A percentile compares a stretch with the other conserved stretches of the same genome.
phyloP scores from a whole-genome alignment of 2,888 invertebrate species.

The Phasia obesa region DNA sequence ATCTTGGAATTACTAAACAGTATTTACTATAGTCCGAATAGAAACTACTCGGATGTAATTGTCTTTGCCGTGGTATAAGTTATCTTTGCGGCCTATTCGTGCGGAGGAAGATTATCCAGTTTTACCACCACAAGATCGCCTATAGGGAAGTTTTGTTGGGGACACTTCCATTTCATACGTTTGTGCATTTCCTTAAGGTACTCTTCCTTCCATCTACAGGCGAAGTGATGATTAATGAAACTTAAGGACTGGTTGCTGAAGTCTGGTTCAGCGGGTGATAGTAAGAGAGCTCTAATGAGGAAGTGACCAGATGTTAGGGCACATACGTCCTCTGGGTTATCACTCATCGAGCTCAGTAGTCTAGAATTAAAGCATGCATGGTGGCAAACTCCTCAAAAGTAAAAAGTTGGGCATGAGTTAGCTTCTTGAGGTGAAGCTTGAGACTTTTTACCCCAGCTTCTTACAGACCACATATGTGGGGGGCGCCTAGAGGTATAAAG shows the following conservation, averaged over 20 bases:
- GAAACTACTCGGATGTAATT: no score
- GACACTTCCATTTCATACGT: neutral
- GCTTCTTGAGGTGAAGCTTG: neutral
- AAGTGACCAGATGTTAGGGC: no score
- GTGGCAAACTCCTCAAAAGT: neutral
- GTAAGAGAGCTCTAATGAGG: no score
- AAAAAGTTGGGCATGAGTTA: neutral
- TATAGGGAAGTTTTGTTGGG: neutral
- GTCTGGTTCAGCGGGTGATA: neutral
- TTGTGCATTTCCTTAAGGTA: slow-evolving; percentile 2
- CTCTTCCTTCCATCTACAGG: neutral
- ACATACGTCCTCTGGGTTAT: no score
- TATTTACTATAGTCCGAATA: no score
- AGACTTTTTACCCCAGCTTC: no score
- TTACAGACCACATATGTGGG: no score
- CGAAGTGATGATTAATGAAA: slow-evolving; percentile 2
- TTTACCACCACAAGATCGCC: neutral
- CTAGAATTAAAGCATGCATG: neutral
- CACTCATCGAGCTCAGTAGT: no score
- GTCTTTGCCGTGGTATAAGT: neutral
- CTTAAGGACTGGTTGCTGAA: neutral
- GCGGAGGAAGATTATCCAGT: neutral
- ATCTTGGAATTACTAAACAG: no score
- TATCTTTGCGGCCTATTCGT: neutral
- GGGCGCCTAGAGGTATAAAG: no score